phyloP scores from a whole-genome alignment of 2,797 vertebrate species.

The Euphonia xanthogaster region DNA sequence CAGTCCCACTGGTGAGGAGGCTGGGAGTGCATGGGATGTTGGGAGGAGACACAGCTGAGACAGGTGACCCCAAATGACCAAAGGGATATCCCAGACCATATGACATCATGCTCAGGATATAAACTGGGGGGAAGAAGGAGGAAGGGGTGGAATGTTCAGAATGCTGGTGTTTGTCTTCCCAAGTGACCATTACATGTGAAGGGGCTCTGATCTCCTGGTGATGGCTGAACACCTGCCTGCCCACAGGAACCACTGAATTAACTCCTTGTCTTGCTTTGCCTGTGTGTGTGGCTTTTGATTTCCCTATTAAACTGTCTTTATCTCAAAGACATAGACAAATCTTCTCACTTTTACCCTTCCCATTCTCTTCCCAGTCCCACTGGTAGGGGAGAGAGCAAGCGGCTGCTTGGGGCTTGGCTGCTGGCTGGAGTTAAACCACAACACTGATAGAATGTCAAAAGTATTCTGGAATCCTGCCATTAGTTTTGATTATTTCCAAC shows the following conservation, averaged over 20 bases:
- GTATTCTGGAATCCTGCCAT: background rate
- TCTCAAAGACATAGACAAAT: background rate
- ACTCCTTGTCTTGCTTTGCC: background rate
- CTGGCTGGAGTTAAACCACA: background rate
- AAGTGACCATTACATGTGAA: background rate
- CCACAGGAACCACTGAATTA: background rate
- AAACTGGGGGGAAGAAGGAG: background rate
- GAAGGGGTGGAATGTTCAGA: background rate
- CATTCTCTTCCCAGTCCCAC: background rate
- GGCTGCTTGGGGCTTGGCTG: background rate
- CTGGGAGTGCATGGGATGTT: background rate
- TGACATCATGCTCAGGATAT: background rate
- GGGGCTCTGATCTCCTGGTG: background rate
- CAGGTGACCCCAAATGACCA: background rate
- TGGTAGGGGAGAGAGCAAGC: accelerated
- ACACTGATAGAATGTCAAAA: background rate
- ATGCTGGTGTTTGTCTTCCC: background rate
- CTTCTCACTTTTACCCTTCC: background rate
- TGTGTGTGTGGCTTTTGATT: background rate
- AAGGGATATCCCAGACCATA: background rate
- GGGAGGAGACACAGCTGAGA: background rate
- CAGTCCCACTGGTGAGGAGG: background rate
- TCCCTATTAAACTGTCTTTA: background rate
- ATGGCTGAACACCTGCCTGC: background rate
- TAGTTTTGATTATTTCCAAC: slow-evolving; percentile 19